Base-by-base conservation (phyloP, 2,797 vertebrate genomes). In the Aselliscus stoliczkanus region DNA sequence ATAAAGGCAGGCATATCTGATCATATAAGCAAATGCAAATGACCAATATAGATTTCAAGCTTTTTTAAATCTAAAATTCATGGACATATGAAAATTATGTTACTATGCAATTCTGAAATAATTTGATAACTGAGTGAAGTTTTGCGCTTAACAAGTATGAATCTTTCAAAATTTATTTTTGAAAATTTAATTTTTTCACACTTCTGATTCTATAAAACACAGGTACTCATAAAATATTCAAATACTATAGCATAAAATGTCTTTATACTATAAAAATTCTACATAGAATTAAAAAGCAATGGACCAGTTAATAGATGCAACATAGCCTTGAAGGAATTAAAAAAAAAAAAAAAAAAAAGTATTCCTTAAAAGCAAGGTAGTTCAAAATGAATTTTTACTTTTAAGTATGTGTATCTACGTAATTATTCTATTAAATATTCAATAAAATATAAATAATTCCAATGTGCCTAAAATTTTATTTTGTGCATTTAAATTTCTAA, bases 121-220 rank as follows among this genome's bases (percentile, higher is more conserved):
- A 10, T 93, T 97, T 92, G 0, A 4, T 21, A 47, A 94, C 85
- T 70, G 7, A 29, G 64, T 27, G 1, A 17, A 2, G 1, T 1
- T 88, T 25, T 13, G 0, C 56, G 70, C 0, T 70, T 82, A 27
- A 23, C 0, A 52, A 87, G 5, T 34, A 72, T 94, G 54, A 80
- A 12, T 42, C 5, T 70, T 60, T 50, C 0, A 77, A 92, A 34
- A 72, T 1, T 90, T 62, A 76, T 12, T 96, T 50, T 8, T 95
- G 52, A 87, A 10, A n/a, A 95, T 89, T 96, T 94, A 8, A 76
- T 92, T 14, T 10, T 90, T 94, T 96, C 18, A 39, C 4, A 77
- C 83, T 97, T 96, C 18, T 93, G 73, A n/a, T 47, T 3, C 56
- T 21, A 75, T 87, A 96, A 97, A 95, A 60, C 13, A 73, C 3